Base-by-base conservation (phyloP, 2,113 vertebrate genomes). In the Thomomys bottae region DNA sequence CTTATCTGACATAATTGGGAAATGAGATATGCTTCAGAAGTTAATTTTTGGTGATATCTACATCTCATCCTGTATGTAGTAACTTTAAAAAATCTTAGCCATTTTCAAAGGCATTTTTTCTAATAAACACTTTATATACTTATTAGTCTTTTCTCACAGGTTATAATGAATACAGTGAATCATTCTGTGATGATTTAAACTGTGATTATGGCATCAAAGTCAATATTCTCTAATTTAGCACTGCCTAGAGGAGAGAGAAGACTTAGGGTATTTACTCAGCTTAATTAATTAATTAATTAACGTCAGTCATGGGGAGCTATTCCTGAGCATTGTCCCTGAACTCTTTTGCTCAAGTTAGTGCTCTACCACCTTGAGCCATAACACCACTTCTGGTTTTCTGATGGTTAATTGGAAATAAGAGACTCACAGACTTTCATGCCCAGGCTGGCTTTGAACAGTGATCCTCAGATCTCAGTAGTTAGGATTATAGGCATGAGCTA, bases 21-120 rank as follows among this genome's bases (percentile, higher is more conserved):
- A 93, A 84, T 91, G 90, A 85, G 73, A 66, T 85, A 40, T 93
- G 91, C 94, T 82, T 94, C 5, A 76, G 45, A 86, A 89, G 80
- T 91, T 82, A 80, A 93, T 80, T 96, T 96, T 89, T 93, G 1
- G 0, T 88, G 82, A 85, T 63, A 91, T 78, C 78, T 67, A 82
- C 89, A 68, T 85, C 82, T 70, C 77, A 70, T 87, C 38, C 36
- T 49, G 80, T 77, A 84, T 40, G 30, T 28, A 59, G 9, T 59
- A 80, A 93, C 85, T 94, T 87, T 88, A 75, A 86, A 86, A 87
- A 92, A 64, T 79, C 64, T 24, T 81, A 68, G 87, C 36, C 32
- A 73, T 57, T 89, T 94, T 87, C 42, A 32, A 92, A 92, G 72
- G 49, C 88, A 76, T 54, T 87, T 72, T 91, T 87, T 76, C 42